A percentile compares a stretch with the other conserved stretches of the same genome.
These are phyloP conservation scores for Gambusia affinis DNA, from an alignment of 2,113 vertebrate genomes.

Conservation along the genomic window DNA sequence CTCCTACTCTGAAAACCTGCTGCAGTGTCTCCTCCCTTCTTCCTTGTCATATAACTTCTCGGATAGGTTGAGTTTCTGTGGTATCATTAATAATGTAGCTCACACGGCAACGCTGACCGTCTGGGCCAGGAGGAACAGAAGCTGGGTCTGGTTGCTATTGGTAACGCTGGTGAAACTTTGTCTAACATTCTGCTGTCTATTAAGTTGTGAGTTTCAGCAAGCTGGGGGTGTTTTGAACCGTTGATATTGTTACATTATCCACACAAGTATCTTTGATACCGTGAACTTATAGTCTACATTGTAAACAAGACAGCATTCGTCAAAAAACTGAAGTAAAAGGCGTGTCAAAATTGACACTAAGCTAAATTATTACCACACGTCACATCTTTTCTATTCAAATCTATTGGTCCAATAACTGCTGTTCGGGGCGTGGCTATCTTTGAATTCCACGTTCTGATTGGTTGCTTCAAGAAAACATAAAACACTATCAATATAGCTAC, in stretches of 20 bases:
- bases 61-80: constrained; percentile 51
- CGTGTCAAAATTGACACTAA: not conserved
- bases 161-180: constrained; percentile 28
- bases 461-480: constrained; percentile 52
- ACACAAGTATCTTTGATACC: not conserved
- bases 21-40: not conserved
- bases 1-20: constrained; percentile 1
- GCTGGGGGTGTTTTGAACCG: not conserved
- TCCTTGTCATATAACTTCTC: constrained; percentile 44
- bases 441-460: constrained; percentile 75
- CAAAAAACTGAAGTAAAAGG: not conserved
- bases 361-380: constrained; percentile 18
- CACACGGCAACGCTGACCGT: constrained; percentile 40
- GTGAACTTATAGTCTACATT: not conserved
- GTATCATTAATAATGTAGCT: constrained; percentile 67
- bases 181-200: not conserved
- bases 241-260: not conserved
- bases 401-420: constrained; percentile 61
- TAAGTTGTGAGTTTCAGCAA: not conserved
- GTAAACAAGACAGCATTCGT: not conserved
- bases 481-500: not conserved
- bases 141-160: constrained; percentile 54
- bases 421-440: constrained; percentile 65
- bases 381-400: constrained; percentile 74
- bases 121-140: constrained; percentile 38